Evolutionary conservation across 2,888 invertebrate genomes (phyloP).

Genomic region (Eupsilia transversa): DNA sequence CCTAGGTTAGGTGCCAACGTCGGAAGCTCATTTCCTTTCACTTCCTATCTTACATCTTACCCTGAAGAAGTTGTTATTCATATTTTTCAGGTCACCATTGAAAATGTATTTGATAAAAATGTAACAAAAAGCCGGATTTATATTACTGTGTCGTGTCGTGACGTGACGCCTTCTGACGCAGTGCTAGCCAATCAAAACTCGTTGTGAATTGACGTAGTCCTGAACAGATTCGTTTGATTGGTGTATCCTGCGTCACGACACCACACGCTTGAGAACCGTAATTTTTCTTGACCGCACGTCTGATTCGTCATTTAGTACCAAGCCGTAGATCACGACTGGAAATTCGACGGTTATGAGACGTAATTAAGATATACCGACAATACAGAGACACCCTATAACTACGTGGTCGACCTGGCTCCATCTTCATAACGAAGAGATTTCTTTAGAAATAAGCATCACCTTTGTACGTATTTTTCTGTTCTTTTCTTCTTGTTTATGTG

Average conservation of each 20-base stretch:
- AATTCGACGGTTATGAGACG: not conserved
- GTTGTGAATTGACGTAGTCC: too few relatives aligned
- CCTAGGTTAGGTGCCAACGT: not conserved
- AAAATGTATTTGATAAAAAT: not conserved
- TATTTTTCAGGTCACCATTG: slow-evolving; percentile 22
- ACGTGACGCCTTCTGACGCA: too few relatives aligned
- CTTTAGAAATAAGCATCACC: too few relatives aligned
- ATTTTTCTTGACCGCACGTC: slow-evolving; percentile 4
- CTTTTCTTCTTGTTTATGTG: too few relatives aligned
- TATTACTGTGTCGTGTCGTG: too few relatives aligned
- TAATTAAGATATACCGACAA: not conserved
- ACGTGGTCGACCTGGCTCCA: not conserved
- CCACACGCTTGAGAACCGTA: not conserved
- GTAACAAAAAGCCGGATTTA: too few relatives aligned
- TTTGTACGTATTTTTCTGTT: too few relatives aligned
- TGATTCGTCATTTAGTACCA: too few relatives aligned
- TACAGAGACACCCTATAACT: not conserved
- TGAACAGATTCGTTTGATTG: too few relatives aligned
- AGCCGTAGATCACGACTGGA: not conserved
- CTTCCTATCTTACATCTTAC: slow-evolving; percentile 43
- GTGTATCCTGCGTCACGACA: too few relatives aligned
- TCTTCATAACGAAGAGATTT: not conserved
- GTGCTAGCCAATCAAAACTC: too few relatives aligned
- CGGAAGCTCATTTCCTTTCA: slow-evolving; percentile 40
- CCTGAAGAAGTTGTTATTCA: slow-evolving; percentile 14